Conservation (phyloP, 1,140 invertebrate genomes). For the Drosophila miranda region DNA sequence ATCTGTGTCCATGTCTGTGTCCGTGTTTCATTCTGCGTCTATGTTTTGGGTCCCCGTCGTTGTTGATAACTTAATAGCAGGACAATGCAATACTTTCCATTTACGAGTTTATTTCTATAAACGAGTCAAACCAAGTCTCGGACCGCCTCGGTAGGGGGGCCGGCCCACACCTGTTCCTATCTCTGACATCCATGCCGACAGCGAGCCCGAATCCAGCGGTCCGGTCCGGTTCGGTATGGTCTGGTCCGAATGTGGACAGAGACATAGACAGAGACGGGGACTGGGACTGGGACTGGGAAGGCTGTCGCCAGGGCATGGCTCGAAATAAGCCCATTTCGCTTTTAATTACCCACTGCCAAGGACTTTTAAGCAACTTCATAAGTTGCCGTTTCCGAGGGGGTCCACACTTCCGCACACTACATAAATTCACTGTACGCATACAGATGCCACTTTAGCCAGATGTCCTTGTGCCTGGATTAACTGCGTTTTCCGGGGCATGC, state of each 20-base stretch:
- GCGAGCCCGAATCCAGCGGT: background rate
- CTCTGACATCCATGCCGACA: background rate
- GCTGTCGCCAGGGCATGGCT: slow-evolving; percentile 1
- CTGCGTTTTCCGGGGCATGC: too few species aligned
- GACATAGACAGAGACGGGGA: background rate
- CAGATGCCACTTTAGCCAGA: slow-evolving; percentile 1
- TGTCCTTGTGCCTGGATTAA: too few species aligned
- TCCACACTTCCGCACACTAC: slow-evolving; percentile 8
- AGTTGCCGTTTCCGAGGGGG: slow-evolving; percentile 32
- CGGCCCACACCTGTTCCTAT: background rate
- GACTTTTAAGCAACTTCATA: slow-evolving; percentile 58
- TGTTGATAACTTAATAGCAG: slow-evolving; percentile 76
- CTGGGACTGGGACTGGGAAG: slow-evolving; percentile 14
- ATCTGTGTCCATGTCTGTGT: slow-evolving; percentile 25
- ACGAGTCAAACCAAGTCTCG: slow-evolving; percentile 12
- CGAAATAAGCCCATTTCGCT: slow-evolving; percentile 44
- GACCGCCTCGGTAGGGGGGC: slow-evolving; percentile 1
- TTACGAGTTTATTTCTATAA: slow-evolving; percentile 59
- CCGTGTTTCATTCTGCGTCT: slow-evolving; percentile 21
- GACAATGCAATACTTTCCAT: slow-evolving; percentile 72
- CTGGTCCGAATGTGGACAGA: too few species aligned
- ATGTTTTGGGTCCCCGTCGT: slow-evolving; percentile 23
- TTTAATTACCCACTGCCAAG: slow-evolving; percentile 58
- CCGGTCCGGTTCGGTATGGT: background rate
- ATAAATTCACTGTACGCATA: background rate